These are phyloP conservation scores for Heliconius eleuchia DNA, from an alignment of 1,140 invertebrate genomes.

Conservation along the genomic window DNA sequence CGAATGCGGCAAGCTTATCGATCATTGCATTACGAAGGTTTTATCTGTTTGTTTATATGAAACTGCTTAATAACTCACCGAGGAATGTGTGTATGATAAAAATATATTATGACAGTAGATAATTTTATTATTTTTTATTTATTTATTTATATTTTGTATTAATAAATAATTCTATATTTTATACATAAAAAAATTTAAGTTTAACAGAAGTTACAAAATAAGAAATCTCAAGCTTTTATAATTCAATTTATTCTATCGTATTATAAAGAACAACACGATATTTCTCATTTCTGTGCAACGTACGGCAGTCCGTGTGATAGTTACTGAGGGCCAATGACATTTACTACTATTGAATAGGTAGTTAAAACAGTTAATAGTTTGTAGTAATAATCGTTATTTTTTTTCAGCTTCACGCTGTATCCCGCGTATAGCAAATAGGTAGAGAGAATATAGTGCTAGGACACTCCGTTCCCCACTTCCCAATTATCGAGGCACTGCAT, in stretches of 20 bases:
- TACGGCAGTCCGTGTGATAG: not conserved
- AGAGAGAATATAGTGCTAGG: too few species aligned
- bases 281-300: not conserved
- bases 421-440: too few species aligned
- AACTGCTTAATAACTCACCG: not conserved
- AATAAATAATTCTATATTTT: not conserved
- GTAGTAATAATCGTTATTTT: not conserved
- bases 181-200: not conserved
- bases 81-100: not conserved
- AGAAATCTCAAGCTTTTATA: too few species aligned
- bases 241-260: not conserved
- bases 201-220: not conserved
- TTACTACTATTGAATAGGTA: not conserved
- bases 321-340: not conserved
- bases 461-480: too few species aligned
- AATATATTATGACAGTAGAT: not conserved
- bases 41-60: conserved; percentile 20
- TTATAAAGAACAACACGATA: not conserved
- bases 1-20: conserved; percentile 36
- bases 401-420: too few species aligned
- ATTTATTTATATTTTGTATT: not conserved
- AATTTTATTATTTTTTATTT: not conserved
- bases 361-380: not conserved
- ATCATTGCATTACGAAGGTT: conserved; percentile 22
- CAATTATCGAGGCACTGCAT: too few species aligned